phyloP scores from a whole-genome alignment of 2,113 vertebrate genomes.

The Aplodontia rufa region DNA sequence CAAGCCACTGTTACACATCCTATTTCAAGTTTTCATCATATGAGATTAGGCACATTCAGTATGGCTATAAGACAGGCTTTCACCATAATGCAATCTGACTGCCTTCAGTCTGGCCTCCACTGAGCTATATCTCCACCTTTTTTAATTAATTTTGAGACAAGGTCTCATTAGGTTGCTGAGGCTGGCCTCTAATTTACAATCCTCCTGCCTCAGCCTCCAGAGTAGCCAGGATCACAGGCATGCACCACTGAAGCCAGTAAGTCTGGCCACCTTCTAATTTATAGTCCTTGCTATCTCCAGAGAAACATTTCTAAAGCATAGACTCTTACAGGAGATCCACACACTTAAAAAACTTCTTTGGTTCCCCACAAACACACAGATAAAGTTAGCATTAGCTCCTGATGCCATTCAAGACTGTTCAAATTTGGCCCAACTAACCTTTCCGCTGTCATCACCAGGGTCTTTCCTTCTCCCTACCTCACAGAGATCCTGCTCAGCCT shows the following conservation, averaged over 20 bases:
- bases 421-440: not conserved
- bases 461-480: not conserved
- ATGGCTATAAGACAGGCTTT: not conserved
- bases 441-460: not conserved
- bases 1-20: too few relatives aligned
- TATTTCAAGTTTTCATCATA: not conserved
- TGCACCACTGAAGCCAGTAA: not conserved
- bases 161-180: not conserved
- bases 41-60: not conserved
- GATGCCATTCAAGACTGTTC: not conserved
- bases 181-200: not conserved
- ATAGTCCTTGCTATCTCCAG: not conserved
- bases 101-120: not conserved
- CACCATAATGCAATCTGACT: slow-evolving; percentile 10
- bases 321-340: not conserved
- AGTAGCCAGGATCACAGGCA: not conserved
- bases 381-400: slow-evolving; percentile 30
- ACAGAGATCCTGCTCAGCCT: not conserved
- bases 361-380: not conserved
- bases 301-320: slow-evolving; percentile 32
- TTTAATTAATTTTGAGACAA: not conserved
- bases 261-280: not conserved
- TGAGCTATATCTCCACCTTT: not conserved
- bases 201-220: not conserved
- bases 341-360: slow-evolving; percentile 41